Percentiles rank a stretch among this genome's conserved stretches.
Conservation (phyloP, 2,797 vertebrate species). For the Presbytis comata region DNA sequence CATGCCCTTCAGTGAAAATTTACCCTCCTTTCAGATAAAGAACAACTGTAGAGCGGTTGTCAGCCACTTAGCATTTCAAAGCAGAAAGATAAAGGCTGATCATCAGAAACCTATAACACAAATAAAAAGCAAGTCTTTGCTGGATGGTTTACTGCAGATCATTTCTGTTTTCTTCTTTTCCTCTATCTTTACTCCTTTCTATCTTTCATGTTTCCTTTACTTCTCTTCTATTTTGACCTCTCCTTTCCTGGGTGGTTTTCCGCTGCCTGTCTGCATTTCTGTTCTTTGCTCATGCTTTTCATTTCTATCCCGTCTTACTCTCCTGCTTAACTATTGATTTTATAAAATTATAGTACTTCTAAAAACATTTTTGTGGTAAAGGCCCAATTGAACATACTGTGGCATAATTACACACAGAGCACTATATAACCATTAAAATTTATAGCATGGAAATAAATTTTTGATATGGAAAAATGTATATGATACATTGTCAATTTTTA, state of each 20-base stretch:
- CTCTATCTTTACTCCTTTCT: background rate
- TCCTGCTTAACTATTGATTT: background rate
- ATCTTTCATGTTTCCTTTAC: fast-evolving
- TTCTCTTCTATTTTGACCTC: background rate
- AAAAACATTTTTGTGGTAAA: background rate
- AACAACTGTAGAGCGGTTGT: background rate
- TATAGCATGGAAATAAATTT: background rate
- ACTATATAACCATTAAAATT: background rate
- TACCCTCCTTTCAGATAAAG: background rate
- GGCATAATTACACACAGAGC: background rate
- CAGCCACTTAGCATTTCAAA: background rate
- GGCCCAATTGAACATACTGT: background rate
- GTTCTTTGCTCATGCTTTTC: background rate
- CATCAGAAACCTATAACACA: background rate
- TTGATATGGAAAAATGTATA: background rate
- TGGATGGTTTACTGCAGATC: background rate
- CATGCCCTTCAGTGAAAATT: background rate
- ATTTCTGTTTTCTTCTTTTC: background rate
- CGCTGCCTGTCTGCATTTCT: background rate
- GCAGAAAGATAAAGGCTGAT: background rate
- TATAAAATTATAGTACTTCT: background rate
- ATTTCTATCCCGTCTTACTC: background rate
- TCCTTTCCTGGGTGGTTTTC: background rate
- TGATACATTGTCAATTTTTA: background rate
- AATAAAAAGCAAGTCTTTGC: background rate